These are phyloP conservation scores for Perithous albicinctus DNA, from an alignment of 2,888 invertebrate species.

Conservation along the genomic window DNA sequence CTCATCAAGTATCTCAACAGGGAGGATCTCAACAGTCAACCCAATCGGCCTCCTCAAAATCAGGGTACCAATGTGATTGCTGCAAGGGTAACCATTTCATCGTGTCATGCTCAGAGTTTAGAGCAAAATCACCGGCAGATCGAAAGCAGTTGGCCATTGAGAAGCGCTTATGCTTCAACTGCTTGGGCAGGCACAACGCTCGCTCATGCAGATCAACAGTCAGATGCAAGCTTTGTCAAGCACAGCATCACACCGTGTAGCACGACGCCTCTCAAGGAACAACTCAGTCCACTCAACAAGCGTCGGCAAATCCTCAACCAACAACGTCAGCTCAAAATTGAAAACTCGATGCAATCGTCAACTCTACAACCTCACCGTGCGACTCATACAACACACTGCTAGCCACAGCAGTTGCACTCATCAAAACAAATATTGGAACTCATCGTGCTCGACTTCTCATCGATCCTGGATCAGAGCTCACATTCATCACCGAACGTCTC, in stretches of 20 bases:
- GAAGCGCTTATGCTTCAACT: slow-evolving; percentile 50
- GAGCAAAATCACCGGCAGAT: neutral
- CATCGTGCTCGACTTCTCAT: slow-evolving; percentile 49
- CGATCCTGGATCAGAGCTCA: slow-evolving; percentile 60
- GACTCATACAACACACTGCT: slow-evolving; percentile 5
- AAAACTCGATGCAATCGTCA: neutral
- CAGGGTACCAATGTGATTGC: slow-evolving; percentile 14
- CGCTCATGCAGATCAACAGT: neutral
- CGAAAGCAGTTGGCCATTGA: neutral
- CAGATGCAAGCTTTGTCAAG: neutral
- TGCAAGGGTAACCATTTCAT: slow-evolving; percentile 43
- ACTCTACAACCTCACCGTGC: neutral
- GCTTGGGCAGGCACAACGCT: slow-evolving; percentile 43
- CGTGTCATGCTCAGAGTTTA: slow-evolving; percentile 28
- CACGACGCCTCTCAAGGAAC: neutral
- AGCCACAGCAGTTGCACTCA: slow-evolving; percentile 2
- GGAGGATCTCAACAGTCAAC: neutral
- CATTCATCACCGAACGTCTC: slow-evolving; percentile 48
- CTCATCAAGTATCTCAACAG: neutral
- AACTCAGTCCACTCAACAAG: neutral
- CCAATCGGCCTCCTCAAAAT: neutral
- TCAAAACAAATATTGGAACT: neutral
- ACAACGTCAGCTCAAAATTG: slow-evolving; percentile 6
- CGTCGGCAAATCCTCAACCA: neutral
- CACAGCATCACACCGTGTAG: slow-evolving; percentile 45